Conservation (phyloP, 2,888 invertebrate species). For the Limnephilus rhombicus region DNA sequence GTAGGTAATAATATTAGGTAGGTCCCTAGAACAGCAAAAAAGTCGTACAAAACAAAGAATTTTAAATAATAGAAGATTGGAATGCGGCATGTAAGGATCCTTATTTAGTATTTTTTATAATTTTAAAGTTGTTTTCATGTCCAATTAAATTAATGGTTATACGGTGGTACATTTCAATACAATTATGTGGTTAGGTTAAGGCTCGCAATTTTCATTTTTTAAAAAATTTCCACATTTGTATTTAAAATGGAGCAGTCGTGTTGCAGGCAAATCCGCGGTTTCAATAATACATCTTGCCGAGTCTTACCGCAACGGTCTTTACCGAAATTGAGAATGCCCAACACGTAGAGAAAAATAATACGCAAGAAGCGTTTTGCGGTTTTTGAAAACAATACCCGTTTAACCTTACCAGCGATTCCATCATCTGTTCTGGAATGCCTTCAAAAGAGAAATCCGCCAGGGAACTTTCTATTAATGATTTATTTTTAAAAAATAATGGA, state of each 20-base stretch:
- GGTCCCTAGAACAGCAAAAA: not conserved
- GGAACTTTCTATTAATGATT: not conserved
- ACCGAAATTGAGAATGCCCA: conserved; percentile 39
- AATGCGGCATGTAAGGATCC: not conserved
- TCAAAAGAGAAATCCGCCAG: conserved; percentile 7
- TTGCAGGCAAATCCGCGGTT: conserved; percentile 3
- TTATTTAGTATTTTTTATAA: not conserved
- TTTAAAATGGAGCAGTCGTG: conserved; percentile 16
- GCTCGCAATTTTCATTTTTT: not conserved
- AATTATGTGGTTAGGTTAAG: not conserved
- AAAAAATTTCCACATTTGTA: not conserved
- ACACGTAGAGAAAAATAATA: conserved; percentile 40
- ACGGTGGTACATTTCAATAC: not conserved
- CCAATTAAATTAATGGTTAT: not conserved
- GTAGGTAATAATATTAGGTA: not conserved
- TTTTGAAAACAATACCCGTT: conserved; percentile 43
- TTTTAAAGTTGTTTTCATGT: not conserved
- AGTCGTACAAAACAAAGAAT: not conserved
- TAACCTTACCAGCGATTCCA: conserved; percentile 17
- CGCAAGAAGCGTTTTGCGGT: conserved; percentile 40
- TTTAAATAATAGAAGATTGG: not conserved
- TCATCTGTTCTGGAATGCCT: not conserved
- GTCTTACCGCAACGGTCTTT: conserved; percentile 30
- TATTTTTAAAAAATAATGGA: not conserved
- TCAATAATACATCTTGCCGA: not conserved